A percentile compares a stretch with the other conserved stretches of the same genome.
Evolutionary conservation across 2,888 invertebrate species (phyloP).

Genomic region (Zygogramma bicolorata): DNA sequence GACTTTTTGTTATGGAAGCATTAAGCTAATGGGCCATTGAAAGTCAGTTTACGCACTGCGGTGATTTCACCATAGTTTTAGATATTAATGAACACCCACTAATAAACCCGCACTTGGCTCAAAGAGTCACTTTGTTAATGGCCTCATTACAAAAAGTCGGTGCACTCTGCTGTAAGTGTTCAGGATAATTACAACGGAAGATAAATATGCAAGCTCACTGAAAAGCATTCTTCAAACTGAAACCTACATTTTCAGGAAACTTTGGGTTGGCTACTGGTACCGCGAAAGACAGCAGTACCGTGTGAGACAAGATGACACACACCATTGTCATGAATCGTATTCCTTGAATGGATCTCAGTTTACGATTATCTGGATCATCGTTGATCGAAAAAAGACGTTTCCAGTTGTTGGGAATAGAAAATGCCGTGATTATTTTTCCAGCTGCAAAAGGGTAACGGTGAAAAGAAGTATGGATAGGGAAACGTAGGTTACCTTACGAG

Average conservation of each 20-base stretch:
- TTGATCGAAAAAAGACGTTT: conserved; percentile 42
- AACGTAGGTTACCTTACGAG: conserved; percentile 18
- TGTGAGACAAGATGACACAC: conserved; percentile 54
- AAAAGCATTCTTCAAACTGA: too few species aligned
- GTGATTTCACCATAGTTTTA: too few species aligned
- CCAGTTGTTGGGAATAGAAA: conserved; percentile 52
- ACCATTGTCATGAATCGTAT: conserved; percentile 56
- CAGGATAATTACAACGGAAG: too few species aligned
- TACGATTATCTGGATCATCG: conserved; percentile 43
- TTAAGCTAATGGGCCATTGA: too few species aligned
- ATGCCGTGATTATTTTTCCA: conserved; percentile 46
- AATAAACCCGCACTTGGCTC: too few species aligned
- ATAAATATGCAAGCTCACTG: too few species aligned
- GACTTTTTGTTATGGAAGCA: too few species aligned
- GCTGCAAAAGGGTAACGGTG: conserved; percentile 35
- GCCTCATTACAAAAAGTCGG: too few species aligned
- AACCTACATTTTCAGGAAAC: conserved; percentile 54
- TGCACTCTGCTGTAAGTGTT: too few species aligned
- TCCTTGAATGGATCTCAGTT: conserved; percentile 54
- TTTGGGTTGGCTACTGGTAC: conserved; percentile 52
- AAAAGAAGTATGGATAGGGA: not conserved
- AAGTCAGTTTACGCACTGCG: too few species aligned
- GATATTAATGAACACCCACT: too few species aligned
- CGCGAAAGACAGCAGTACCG: conserved; percentile 51
- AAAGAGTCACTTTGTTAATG: too few species aligned